Percentiles rank a stretch among this genome's conserved stretches.
phyloP scores from a whole-genome alignment of 2,797 vertebrate genomes.

The Thaleichthys pacificus region DNA sequence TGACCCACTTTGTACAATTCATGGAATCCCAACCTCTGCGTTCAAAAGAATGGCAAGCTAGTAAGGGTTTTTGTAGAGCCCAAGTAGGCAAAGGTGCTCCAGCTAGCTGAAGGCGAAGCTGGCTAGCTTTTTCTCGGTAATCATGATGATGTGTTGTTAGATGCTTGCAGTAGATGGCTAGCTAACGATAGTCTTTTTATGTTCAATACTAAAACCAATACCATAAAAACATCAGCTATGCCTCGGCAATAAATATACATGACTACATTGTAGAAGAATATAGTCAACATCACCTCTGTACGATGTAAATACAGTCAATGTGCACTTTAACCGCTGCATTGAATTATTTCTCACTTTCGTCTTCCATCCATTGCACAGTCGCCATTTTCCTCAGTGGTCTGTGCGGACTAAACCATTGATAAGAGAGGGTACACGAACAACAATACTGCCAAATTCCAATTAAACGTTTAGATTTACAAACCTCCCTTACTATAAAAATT shows the following conservation, averaged over 20 bases:
- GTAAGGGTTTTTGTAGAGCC: not conserved
- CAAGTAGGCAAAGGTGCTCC: not conserved
- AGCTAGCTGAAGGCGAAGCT: not conserved
- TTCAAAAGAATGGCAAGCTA: not conserved
- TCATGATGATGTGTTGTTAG: conserved; percentile 71
- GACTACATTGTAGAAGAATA: conserved; percentile 36
- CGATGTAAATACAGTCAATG: conserved; percentile 57
- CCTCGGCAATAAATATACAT: conserved; percentile 44
- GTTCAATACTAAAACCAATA: conserved; percentile 71
- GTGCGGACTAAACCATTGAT: conserved; percentile 70
- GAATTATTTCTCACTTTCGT: conserved; percentile 80
- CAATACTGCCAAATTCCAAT: not conserved
- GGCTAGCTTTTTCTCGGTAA: conserved; percentile 43
- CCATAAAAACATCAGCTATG: conserved; percentile 27
- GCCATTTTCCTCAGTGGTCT: conserved; percentile 83
- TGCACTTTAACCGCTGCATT: conserved; percentile 69
- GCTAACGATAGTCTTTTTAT: conserved; percentile 73
- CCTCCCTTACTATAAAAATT: not conserved
- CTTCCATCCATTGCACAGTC: conserved; percentile 83
- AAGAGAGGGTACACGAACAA: conserved; percentile 40
- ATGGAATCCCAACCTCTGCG: not conserved
- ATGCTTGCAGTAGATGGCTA: conserved; percentile 73
- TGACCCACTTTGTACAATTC: not conserved
- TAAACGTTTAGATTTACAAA: not conserved
- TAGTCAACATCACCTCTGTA: conserved; percentile 65